A percentile compares a stretch with the other conserved stretches of the same genome.
Evolutionary conservation across 2,113 vertebrate species (phyloP).

Genomic region (Calypte anna): DNA sequence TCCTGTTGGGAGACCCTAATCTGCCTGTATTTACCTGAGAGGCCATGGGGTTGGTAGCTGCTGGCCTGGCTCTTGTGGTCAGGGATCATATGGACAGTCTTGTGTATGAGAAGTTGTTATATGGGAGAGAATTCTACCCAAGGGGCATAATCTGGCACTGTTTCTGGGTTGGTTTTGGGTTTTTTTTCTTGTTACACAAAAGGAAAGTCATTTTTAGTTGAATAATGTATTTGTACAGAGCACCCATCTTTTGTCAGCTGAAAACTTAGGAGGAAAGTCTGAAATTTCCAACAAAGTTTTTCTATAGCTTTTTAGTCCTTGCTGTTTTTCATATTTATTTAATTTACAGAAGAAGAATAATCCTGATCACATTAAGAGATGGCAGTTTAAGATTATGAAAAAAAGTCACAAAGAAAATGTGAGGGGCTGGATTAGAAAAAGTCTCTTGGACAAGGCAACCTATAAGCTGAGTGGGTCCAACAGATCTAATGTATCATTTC

Average conservation of each 20-base stretch:
- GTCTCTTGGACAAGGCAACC: background rate
- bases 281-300: background rate
- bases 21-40: background rate
- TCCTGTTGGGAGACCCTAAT: background rate
- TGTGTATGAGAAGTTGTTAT: background rate
- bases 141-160: background rate
- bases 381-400: background rate
- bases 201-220: background rate
- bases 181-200: background rate
- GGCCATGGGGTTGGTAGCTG: fast-evolving
- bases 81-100: background rate
- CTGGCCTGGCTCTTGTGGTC: background rate
- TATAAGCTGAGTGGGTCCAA: background rate
- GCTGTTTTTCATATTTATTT: background rate
- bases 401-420: background rate
- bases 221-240: background rate
- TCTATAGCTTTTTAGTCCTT: background rate
- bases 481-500: background rate
- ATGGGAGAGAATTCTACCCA: no score
- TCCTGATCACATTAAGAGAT: background rate
- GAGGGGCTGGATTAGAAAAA: background rate
- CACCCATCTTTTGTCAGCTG: background rate
- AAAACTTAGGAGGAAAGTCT: background rate
- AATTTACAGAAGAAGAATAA: background rate
- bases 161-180: background rate